Percentiles rank a stretch among this genome's conserved stretches.
These are phyloP conservation scores for Ceratina australensis DNA, from an alignment of 1,140 invertebrate species.

Conservation along the genomic window DNA sequence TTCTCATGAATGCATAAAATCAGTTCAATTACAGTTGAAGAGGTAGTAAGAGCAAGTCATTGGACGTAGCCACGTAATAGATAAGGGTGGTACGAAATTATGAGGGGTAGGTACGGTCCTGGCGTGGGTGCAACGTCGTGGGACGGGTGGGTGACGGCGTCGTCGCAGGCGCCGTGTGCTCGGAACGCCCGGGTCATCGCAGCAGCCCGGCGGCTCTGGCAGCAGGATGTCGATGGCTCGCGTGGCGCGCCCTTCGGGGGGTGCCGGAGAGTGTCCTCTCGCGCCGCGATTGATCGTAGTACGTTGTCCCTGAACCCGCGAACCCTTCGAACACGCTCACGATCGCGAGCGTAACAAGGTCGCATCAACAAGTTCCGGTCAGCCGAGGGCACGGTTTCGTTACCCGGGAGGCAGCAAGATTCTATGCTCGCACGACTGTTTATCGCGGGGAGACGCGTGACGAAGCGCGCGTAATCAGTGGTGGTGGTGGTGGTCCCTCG, in stretches of 20 bases:
- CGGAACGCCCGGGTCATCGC: constrained; percentile 77
- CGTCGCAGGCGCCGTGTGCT: constrained; percentile 69
- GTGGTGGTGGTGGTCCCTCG: no score
- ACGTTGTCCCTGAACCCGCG: constrained; percentile 34
- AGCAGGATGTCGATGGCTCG: constrained; percentile 75
- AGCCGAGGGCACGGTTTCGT: no score
- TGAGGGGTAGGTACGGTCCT: constrained; percentile 38
- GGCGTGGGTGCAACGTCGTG: constrained; percentile 38
- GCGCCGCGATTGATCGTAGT: constrained; percentile 64
- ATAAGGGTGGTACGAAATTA: neutral
- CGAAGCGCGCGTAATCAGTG: neutral
- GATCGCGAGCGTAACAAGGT: constrained; percentile 23
- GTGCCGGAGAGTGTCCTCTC: constrained; percentile 61
- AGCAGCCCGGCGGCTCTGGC: constrained; percentile 70
- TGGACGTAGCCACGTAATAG: no score
- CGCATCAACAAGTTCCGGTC: constrained; percentile 45
- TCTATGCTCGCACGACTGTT: neutral
- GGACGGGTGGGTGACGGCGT: constrained; percentile 46
- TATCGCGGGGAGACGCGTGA: neutral
- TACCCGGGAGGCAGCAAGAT: no score
- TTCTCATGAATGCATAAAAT: no score
- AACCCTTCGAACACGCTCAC: constrained; percentile 21
- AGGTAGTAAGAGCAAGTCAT: no score
- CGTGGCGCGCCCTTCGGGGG: constrained; percentile 73
- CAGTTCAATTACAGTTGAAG: no score